Conservation (phyloP, 2,797 vertebrate genomes). For the Amblyopsis hoosieri region DNA sequence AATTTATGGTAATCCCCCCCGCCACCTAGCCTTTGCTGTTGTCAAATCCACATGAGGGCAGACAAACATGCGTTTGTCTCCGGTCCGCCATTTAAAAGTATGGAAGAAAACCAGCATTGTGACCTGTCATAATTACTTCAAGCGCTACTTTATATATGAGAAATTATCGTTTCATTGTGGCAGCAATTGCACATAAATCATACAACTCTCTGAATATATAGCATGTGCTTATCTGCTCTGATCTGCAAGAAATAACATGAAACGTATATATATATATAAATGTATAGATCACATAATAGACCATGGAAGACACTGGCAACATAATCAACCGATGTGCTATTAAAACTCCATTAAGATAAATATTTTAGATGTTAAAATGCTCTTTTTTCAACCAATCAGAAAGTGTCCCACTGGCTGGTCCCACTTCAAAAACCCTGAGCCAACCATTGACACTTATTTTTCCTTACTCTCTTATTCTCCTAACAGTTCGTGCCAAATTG, state of each 20-base stretch:
- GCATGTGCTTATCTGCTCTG: slow-evolving; percentile 59
- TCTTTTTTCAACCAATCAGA: no score
- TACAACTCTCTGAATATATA: slow-evolving; percentile 42
- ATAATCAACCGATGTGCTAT: slow-evolving; percentile 40
- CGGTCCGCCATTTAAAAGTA: slow-evolving; percentile 33
- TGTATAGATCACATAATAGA: slow-evolving; percentile 25
- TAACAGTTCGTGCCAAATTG: no score
- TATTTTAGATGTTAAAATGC: no score
- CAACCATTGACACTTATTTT: slow-evolving; percentile 21
- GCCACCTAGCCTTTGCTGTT: slow-evolving; percentile 56
- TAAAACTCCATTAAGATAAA: no score
- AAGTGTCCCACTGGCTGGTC: no score
- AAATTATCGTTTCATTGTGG: slow-evolving; percentile 52
- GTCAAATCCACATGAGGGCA: slow-evolving; percentile 69
- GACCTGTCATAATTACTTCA: slow-evolving; percentile 59
- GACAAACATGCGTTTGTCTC: slow-evolving; percentile 58
- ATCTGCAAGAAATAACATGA: slow-evolving; percentile 38
- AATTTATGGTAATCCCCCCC: slow-evolving; percentile 71
- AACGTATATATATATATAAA: slow-evolving; percentile 3
- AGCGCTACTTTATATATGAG: slow-evolving; percentile 45
- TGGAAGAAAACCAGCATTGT: slow-evolving; percentile 52
- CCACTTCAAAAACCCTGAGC: slow-evolving; percentile 6
- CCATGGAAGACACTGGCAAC: slow-evolving; percentile 14
- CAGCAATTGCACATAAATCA: slow-evolving; percentile 53
- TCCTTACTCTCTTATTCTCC: no score